phyloP scores from a whole-genome alignment of 1,140 invertebrate genomes.

The Drosophila persimilis region DNA sequence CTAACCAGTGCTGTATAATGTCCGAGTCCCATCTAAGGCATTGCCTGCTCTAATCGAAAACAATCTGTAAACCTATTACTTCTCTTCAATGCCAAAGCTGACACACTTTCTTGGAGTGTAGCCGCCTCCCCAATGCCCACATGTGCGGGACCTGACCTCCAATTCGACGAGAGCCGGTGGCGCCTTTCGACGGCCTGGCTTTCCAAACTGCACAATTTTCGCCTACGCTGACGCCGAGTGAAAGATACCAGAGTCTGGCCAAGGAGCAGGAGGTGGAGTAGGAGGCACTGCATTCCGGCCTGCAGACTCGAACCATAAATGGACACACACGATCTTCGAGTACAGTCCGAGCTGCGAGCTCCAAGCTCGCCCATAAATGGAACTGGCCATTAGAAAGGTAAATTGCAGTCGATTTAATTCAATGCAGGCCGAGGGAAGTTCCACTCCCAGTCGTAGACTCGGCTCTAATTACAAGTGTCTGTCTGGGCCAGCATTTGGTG shows the following conservation, averaged over 20 bases:
- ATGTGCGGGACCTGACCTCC: constrained; percentile 45
- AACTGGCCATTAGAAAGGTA: constrained; percentile 59
- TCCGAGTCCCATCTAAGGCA: too few relatives aligned
- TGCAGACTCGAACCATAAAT: constrained; percentile 36
- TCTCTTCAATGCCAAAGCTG: constrained; percentile 5
- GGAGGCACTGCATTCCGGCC: constrained; percentile 12
- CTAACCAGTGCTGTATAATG: too few relatives aligned
- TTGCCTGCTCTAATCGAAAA: too few relatives aligned
- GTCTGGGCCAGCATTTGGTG: constrained; percentile 14
- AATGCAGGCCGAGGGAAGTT: constrained; percentile 25
- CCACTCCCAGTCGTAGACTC: constrained; percentile 2
- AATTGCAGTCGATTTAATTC: constrained; percentile 60
- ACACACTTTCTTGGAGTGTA: constrained; percentile 51
- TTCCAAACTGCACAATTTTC: constrained; percentile 72
- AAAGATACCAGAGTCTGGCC: constrained; percentile 38
- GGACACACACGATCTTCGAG: constrained; percentile 53
- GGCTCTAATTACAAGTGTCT: constrained; percentile 52
- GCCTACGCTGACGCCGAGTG: constrained; percentile 52
- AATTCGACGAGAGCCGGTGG: constrained; percentile 46
- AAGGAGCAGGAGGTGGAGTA: not conserved
- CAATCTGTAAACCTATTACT: too few relatives aligned
- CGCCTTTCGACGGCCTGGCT: constrained; percentile 55
- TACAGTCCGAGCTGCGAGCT: constrained; percentile 16
- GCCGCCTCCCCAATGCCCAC: constrained; percentile 18
- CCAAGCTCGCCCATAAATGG: constrained; percentile 41